phyloP scores from a whole-genome alignment of 2,888 invertebrate genomes.

The Amphipoea oculea region DNA sequence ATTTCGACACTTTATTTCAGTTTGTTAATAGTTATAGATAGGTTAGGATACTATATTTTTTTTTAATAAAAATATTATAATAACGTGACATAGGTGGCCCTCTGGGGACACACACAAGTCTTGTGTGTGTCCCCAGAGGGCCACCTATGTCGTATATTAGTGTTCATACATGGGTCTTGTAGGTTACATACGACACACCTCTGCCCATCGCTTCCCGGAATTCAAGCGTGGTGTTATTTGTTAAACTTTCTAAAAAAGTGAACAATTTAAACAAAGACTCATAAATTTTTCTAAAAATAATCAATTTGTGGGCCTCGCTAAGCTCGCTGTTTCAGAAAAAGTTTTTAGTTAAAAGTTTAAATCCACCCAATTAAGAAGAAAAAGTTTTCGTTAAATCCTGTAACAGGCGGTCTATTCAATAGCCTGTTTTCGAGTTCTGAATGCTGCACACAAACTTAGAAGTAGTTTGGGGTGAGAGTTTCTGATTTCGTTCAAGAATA shows the following conservation, averaged over 20 bases:
- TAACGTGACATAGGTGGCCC: too few species aligned
- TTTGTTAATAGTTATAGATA: too few species aligned
- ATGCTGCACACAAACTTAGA: slow-evolving; percentile 10
- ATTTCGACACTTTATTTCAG: neutral
- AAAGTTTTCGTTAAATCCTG: neutral
- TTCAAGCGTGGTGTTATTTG: neutral
- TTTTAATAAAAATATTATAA: too few species aligned
- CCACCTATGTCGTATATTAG: too few species aligned
- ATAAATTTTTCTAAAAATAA: neutral
- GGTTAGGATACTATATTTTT: too few species aligned
- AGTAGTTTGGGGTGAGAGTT: neutral
- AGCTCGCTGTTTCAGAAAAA: neutral
- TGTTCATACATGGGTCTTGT: neutral
- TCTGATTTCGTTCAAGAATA: neutral
- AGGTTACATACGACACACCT: neutral
- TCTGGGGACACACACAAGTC: neutral
- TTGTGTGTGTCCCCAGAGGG: too few species aligned
- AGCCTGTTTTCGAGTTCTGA: neutral
- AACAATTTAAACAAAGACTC: neutral
- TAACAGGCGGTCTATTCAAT: neutral
- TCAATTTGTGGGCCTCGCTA: neutral
- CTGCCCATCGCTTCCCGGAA: neutral
- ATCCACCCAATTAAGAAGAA: slow-evolving; percentile 2
- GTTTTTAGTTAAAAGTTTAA: slow-evolving; percentile 10
- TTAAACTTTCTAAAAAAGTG: neutral